Evolutionary conservation across 1,140 invertebrate genomes (phyloP).

Genomic region (Zaprionus taronus): DNA sequence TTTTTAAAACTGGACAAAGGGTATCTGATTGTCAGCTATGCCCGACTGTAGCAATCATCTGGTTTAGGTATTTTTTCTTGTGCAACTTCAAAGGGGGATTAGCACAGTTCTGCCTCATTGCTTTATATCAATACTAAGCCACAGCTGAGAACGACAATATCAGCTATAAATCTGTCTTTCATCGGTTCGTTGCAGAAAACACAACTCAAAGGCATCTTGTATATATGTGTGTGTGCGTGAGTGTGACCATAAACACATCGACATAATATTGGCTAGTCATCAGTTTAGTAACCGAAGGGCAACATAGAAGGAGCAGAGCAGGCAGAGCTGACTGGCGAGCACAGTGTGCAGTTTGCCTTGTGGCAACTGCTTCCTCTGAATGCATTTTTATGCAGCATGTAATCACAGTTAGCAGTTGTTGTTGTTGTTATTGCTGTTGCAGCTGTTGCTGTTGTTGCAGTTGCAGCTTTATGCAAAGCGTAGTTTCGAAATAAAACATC

Average conservation of each 20-base stretch:
- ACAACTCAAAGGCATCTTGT: neutral
- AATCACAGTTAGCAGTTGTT: slow-evolving; percentile 39
- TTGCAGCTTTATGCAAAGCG: slow-evolving; percentile 38
- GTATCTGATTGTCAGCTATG: too few relatives aligned
- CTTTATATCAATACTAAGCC: neutral
- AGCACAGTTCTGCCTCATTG: neutral
- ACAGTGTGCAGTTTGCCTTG: neutral
- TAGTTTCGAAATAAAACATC: slow-evolving; percentile 32
- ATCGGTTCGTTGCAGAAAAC: neutral
- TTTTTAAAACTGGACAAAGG: neutral
- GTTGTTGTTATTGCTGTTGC: neutral
- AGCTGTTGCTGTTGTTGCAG: slow-evolving; percentile 24
- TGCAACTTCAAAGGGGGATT: neutral
- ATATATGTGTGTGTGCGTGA: neutral
- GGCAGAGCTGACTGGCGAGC: neutral
- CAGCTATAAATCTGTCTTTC: slow-evolving; percentile 4
- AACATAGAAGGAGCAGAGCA: too few relatives aligned
- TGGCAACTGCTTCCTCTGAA: slow-evolving; percentile 18
- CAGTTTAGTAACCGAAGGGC: neutral
- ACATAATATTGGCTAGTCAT: slow-evolving; percentile 24
- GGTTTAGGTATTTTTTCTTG: neutral
- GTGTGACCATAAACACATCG: slow-evolving; percentile 25
- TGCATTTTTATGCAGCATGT: slow-evolving; percentile 60
- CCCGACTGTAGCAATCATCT: too few relatives aligned
- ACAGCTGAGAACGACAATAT: neutral